A percentile compares a stretch with the other conserved stretches of the same genome.
Conservation (phyloP, 2,113 vertebrate genomes). For the Caranx ignobilis region DNA sequence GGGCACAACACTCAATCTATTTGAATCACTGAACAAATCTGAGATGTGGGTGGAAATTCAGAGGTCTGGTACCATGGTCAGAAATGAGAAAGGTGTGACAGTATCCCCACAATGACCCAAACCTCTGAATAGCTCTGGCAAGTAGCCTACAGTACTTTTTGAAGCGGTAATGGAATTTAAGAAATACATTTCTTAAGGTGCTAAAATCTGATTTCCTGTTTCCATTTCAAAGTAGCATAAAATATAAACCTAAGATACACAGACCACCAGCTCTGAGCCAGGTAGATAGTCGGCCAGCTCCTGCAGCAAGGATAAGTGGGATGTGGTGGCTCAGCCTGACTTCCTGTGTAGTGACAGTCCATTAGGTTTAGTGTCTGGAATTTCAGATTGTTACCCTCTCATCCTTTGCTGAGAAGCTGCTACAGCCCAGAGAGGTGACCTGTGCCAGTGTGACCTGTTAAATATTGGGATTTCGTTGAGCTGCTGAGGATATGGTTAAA, state of each 20-base stretch:
- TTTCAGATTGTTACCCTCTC: not conserved
- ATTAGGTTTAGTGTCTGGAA: conserved; percentile 7
- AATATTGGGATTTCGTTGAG: conserved; percentile 22
- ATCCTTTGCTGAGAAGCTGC: not conserved
- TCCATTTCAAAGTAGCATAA: conserved; percentile 13
- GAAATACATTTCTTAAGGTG: not conserved
- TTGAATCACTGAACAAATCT: not conserved
- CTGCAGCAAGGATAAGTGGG: not conserved
- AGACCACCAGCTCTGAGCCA: conserved; percentile 1
- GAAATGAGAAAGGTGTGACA: not conserved
- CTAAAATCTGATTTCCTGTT: not conserved
- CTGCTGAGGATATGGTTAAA: conserved; percentile 2
- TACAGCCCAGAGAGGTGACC: not conserved
- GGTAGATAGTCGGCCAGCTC: not conserved
- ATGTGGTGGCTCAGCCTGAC: not conserved
- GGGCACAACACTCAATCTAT: not conserved
- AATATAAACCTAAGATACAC: not conserved
- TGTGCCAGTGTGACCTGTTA: not conserved
- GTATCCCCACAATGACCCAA: not conserved
- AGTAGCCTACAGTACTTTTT: not conserved
- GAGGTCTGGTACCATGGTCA: not conserved
- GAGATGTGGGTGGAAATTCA: not conserved
- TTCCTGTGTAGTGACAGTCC: not conserved
- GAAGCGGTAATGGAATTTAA: not conserved
- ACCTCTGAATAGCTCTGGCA: not conserved